phyloP scores from a whole-genome alignment of 2,888 invertebrate genomes.

The Panopea generosa region DNA sequence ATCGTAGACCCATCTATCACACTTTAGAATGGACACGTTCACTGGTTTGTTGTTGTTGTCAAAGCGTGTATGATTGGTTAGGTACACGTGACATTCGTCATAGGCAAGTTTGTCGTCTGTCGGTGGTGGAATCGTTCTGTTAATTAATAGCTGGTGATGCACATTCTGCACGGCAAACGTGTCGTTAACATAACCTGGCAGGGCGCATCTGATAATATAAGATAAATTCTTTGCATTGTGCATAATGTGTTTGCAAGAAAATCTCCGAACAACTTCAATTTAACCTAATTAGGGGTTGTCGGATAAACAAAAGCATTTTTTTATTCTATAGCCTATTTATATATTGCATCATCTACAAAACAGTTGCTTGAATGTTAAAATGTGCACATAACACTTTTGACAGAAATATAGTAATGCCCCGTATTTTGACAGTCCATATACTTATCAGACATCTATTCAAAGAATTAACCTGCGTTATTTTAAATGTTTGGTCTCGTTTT shows the following conservation, averaged over 20 bases:
- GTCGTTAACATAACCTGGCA: constrained; percentile 71
- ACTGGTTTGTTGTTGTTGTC: constrained; percentile 6
- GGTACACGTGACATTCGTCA: constrained; percentile 11
- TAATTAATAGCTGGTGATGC: constrained; percentile 59
- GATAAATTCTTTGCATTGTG: too few species aligned
- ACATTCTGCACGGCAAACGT: constrained; percentile 66
- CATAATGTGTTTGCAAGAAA: too few species aligned
- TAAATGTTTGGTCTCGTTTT: too few species aligned
- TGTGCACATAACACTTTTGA: too few species aligned
- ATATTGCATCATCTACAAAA: too few species aligned
- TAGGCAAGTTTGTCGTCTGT: constrained; percentile 37
- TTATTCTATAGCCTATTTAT: too few species aligned
- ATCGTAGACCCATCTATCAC: constrained; percentile 69
- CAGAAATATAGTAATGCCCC: too few species aligned
- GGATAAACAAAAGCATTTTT: too few species aligned
- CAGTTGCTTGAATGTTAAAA: too few species aligned
- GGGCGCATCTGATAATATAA: constrained; percentile 63
- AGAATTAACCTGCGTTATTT: too few species aligned
- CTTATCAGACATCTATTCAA: too few species aligned
- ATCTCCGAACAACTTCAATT: constrained; percentile 70
- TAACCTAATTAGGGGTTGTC: background rate
- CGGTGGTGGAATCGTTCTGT: constrained; percentile 62
- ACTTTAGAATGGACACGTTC: constrained; percentile 22
- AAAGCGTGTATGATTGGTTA: background rate
- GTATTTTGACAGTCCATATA: too few species aligned